These are phyloP conservation scores for Drosophila maculinotata DNA, from an alignment of 2,888 invertebrate species.

Conservation along the genomic window DNA sequence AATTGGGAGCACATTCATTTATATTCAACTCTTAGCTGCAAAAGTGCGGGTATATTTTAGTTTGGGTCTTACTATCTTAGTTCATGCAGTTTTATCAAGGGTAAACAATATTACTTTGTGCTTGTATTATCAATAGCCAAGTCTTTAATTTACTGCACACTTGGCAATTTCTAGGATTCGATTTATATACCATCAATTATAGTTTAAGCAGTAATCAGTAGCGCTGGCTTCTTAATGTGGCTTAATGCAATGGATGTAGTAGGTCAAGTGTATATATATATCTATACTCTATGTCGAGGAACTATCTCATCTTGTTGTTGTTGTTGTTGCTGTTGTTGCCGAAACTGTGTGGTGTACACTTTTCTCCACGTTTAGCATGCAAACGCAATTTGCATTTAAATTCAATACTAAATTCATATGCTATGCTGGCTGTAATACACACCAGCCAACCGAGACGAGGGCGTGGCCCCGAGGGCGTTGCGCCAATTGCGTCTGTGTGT, in stretches of 20 bases:
- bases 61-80: too few species aligned
- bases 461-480: constrained; percentile 50
- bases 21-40: too few species aligned
- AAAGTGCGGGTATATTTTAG: too few species aligned
- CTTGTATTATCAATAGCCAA: not conserved
- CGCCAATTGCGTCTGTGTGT: constrained; percentile 15
- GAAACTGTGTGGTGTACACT: constrained; percentile 41
- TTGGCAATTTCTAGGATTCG: constrained; percentile 16
- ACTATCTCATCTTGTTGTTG: constrained; percentile 13
- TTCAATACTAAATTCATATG: constrained; percentile 81
- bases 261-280: constrained; percentile 13
- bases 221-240: constrained; percentile 22
- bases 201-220: constrained; percentile 20
- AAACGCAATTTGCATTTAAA: constrained; percentile 82
- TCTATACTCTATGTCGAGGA: not conserved
- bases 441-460: constrained; percentile 42
- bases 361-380: constrained; percentile 72
- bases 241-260: constrained; percentile 25
- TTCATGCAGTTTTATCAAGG: too few species aligned
- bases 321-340: not conserved
- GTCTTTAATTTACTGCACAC: not conserved
- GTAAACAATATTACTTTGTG: constrained; percentile 1
- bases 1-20: too few species aligned
- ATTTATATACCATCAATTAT: constrained; percentile 31
- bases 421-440: constrained; percentile 75